Evolutionary conservation across 2,797 vertebrate species (phyloP).

Genomic region (Pristis pectinata): DNA sequence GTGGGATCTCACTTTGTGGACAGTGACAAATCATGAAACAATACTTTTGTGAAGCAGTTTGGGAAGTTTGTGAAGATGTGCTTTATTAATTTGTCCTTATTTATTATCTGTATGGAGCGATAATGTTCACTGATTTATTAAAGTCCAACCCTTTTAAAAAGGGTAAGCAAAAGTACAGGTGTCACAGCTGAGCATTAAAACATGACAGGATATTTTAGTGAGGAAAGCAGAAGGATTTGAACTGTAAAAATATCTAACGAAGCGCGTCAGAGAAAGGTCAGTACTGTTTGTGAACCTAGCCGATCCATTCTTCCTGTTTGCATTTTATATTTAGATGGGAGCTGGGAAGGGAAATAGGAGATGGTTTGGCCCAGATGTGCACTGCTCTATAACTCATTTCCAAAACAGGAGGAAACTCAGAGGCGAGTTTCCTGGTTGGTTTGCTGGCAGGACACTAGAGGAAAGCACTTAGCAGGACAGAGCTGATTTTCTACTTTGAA

Average conservation of each 20-base stretch:
- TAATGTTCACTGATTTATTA: not conserved
- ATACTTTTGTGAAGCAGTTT: not conserved
- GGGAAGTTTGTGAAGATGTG: not conserved
- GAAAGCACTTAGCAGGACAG: not conserved
- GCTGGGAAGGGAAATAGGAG: conserved; percentile 36
- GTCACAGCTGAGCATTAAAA: not conserved
- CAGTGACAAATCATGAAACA: not conserved
- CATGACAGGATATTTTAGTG: not conserved
- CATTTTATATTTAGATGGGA: conserved; percentile 33
- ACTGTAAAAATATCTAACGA: conserved; percentile 6
- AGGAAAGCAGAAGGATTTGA: not conserved
- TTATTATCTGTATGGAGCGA: not conserved
- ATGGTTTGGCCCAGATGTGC: conserved; percentile 31
- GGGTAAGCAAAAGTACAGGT: not conserved
- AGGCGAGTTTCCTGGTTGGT: conserved; percentile 20
- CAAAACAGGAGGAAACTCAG: conserved; percentile 33
- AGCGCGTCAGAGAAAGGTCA: conserved; percentile 12
- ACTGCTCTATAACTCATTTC: conserved; percentile 30
- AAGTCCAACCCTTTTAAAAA: not conserved
- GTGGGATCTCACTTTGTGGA: not conserved
- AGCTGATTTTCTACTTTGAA: not conserved
- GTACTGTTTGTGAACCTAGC: conserved; percentile 12
- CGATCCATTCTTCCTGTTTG: conserved; percentile 26
- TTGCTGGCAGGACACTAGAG: not conserved
- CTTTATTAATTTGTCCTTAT: not conserved